Evolutionary conservation across 2,888 invertebrate species (phyloP), one percentile per base, ranked within the genome.

Genomic region (Glaucopsyche alexis): DNA sequence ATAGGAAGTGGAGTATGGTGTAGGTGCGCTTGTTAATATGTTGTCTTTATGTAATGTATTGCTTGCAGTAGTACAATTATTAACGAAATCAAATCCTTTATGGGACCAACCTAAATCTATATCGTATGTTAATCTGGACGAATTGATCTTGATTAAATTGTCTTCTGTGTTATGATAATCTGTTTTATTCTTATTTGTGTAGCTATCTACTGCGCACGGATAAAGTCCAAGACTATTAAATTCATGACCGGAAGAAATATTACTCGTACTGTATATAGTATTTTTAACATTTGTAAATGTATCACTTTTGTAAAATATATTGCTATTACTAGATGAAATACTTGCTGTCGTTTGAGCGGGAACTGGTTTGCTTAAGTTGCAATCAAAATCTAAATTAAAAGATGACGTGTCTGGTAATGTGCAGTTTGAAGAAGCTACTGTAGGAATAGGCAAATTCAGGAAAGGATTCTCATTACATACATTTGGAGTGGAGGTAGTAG

Each of bases 41-140:
- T 83, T 88, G 71, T 93, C 93, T 79, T 93, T 93, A 74, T 81
- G 87, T 76, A 90, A 88, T 1, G 87, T 86, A 73, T 85, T 87
- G 1, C 87, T 75, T 72, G 80, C 83, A 52, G 90, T 89, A 29
- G 90, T 87, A 75, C 89, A 88, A 75, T 87, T 91, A 75, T 87
- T 91, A 1, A 91, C 89, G 76, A 93, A 93, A 80, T 93, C 93
- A 70, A 92, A 88, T 49, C 91, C 85, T 83, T 92, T 93, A 77
- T 93, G 93, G 0, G 93, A 91, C 93, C 93, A 93, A 14, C 93
- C 93, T 65, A 93, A 83, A 77, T 93, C 93, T 77, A 93, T 92
- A 76, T 93, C 93, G 74, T 93, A 93, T 2, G 93, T 92, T 78
- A 93, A 82, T 79, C 93, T 84, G 9, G 92, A 91, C 7, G 90